Conservation (phyloP, 2,113 vertebrate genomes). For the Sarotherodon lohbergeri region DNA sequence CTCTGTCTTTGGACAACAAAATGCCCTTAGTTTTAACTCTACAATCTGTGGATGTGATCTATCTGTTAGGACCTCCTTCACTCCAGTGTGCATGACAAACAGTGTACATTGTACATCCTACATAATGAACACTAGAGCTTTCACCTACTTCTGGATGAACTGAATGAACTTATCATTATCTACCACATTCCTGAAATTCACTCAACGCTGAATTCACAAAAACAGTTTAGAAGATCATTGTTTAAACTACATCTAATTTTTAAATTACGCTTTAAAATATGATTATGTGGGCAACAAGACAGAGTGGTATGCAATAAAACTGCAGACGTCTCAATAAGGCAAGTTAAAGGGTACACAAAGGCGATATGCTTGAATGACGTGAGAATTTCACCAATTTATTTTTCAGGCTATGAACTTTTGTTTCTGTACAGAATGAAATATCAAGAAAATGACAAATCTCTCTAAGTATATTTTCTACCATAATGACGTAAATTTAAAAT, state of each 20-base stretch:
- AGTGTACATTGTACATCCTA: background rate
- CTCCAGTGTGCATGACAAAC: background rate
- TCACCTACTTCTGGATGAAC: background rate
- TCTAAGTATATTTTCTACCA: background rate
- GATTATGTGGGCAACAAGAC: background rate
- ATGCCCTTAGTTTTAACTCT: background rate
- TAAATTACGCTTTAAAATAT: background rate
- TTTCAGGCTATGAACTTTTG: background rate
- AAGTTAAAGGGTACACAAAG: background rate
- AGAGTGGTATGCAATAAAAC: background rate
- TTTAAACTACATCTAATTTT: background rate
- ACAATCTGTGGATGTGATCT: background rate
- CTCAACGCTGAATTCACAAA: background rate
- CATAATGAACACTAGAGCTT: background rate
- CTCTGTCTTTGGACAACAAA: background rate
- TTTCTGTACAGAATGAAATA: background rate
- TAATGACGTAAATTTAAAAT: background rate
- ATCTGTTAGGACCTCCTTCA: background rate
- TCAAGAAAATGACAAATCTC: background rate
- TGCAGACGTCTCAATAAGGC: background rate
- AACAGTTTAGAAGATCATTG: background rate
- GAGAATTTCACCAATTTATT: background rate
- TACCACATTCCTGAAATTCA: background rate
- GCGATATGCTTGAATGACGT: background rate
- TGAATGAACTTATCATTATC: background rate